Percentiles rank a stretch among this genome's conserved stretches.
These are phyloP conservation scores for Malurus splendens DNA, from an alignment of 2,797 vertebrate genomes.

Conservation along the genomic window DNA sequence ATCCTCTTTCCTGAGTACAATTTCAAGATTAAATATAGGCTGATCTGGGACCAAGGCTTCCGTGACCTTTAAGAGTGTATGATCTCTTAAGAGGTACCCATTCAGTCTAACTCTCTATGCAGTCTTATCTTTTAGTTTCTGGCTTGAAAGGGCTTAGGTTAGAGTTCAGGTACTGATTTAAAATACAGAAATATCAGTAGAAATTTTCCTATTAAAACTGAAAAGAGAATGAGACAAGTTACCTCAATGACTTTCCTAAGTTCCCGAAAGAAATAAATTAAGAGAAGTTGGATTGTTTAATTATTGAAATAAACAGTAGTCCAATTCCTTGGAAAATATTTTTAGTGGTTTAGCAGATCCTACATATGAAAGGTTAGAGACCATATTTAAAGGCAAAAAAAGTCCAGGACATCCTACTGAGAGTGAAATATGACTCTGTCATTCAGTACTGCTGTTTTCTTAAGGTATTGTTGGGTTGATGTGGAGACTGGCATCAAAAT, in stretches of 20 bases:
- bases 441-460: slow-evolving; percentile 33
- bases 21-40: neutral
- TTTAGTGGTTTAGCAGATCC: slow-evolving; percentile 14
- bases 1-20: neutral
- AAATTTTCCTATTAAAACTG: neutral
- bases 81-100: neutral
- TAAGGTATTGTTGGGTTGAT: slow-evolving; percentile 19
- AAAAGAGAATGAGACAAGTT: neutral
- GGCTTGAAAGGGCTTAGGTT: neutral
- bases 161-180: neutral
- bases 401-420: neutral
- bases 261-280: neutral
- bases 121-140: neutral
- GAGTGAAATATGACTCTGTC: slow-evolving; percentile 33
- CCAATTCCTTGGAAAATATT: neutral
- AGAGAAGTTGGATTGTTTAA: neutral
- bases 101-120: neutral
- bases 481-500: slow-evolving; percentile 44
- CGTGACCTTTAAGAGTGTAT: neutral
- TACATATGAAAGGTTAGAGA: neutral
- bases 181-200: neutral
- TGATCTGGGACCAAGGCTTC: neutral
- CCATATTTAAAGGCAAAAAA: neutral
- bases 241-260: neutral
- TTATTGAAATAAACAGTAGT: slow-evolving; percentile 15